Base-by-base conservation (phyloP, 2,888 invertebrate genomes). In the Clitarchus hookeri region DNA sequence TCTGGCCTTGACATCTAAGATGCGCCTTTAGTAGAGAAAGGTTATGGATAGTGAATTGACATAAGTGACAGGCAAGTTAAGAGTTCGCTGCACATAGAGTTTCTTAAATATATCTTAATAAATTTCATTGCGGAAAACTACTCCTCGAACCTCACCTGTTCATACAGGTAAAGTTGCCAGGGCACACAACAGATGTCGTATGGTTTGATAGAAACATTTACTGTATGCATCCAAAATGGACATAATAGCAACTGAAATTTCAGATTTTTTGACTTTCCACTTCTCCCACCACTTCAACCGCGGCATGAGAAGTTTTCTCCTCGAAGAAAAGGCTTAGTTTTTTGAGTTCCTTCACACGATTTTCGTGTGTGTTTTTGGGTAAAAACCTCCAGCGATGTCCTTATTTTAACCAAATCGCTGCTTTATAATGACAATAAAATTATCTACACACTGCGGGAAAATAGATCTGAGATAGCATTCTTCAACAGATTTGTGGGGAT, bases 111-210 rank as follows among this genome's bases (percentile, higher is more conserved):
- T 27, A 2, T 82, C 36, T 36, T 82, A 36, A 82, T 19, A 0
- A 6, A 12, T 82, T 82, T 82, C 82, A 27, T 82, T 27, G 82
- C 6, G 36, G 82, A 82, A 82, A 82, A 82, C 26, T 2, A 82
- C 82, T 12, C 26, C 82, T 82, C 82, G 27, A n/a, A 82, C 82
- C 82, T 82, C 36, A 82, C 27, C 82, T 44, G 82, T 82, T 82
- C 25, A 82, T 44, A 82, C 82, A 82, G 82, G 82, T 82, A 82
- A 65, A 82, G 27, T 82, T 36, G 82, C 82, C 44, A 82, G 27
- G 19, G 26, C 82, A 82, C 16, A 82, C 82, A 82, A 44, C 82
- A 82, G 11, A 6, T 82, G 44, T 36, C 27, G 80, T 82, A 82
- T 13, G 82, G 65, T 65, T 44, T n/a, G 44, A 19, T 82, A 82